These are phyloP conservation scores for Hemibagrus wyckioides DNA, from an alignment of 2,113 vertebrate genomes.

Conservation along the genomic window DNA sequence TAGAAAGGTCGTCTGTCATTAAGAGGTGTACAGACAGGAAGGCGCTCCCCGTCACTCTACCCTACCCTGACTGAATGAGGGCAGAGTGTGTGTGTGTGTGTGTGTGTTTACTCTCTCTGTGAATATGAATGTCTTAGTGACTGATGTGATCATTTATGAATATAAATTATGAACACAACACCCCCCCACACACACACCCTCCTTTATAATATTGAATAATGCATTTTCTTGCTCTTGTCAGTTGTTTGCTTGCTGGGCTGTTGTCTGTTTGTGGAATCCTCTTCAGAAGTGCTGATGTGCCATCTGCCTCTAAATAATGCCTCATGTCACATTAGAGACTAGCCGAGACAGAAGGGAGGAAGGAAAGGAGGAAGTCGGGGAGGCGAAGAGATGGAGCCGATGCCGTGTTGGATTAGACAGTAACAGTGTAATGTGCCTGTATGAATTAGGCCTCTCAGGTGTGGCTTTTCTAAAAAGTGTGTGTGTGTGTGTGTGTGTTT, in stretches of 20 bases:
- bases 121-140: slow-evolving; percentile 49
- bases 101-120: slow-evolving; percentile 43
- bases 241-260: slow-evolving; percentile 31
- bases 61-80: slow-evolving; percentile 63
- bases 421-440: slow-evolving; percentile 34
- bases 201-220: slow-evolving; percentile 54
- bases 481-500: slow-evolving; percentile 25
- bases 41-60: slow-evolving; percentile 47
- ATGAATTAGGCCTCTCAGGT: slow-evolving; percentile 39
- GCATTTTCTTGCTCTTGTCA: slow-evolving; percentile 49
- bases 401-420: slow-evolving; percentile 43
- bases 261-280: slow-evolving; percentile 46
- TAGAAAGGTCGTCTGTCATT: slow-evolving; percentile 55
- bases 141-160: slow-evolving; percentile 56
- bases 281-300: slow-evolving; percentile 50
- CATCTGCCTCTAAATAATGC: slow-evolving; percentile 48
- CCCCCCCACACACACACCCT: neutral
- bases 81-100: slow-evolving; percentile 36
- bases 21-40: slow-evolving; percentile 54
- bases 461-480: slow-evolving; percentile 26
- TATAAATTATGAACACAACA: slow-evolving; percentile 52
- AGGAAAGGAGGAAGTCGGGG: neutral
- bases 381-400: slow-evolving; percentile 9
- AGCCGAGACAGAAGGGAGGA: slow-evolving; percentile 10
- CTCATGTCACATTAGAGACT: slow-evolving; percentile 52